A percentile compares a stretch with the other conserved stretches of the same genome.
Conservation (phyloP, 2,113 vertebrate species). For the Callipepla squamata region DNA sequence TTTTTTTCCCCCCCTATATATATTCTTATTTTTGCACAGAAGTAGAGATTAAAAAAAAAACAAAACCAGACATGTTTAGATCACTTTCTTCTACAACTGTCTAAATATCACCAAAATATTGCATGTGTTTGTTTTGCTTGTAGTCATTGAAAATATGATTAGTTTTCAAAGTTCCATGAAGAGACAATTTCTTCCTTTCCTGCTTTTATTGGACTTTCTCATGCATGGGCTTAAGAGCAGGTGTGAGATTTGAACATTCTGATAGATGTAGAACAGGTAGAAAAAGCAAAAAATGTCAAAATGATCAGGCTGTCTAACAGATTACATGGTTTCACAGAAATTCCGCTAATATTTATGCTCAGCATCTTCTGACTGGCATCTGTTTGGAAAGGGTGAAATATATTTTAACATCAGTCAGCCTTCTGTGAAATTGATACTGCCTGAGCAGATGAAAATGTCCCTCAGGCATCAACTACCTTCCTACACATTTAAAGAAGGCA, state of each 20-base stretch:
- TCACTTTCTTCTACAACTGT: not conserved
- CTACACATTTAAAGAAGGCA: not conserved
- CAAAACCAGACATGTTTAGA: not conserved
- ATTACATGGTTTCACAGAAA: not conserved
- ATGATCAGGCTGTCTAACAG: not conserved
- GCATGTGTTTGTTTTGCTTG: not conserved
- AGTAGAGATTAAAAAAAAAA: not conserved
- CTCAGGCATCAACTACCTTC: slow-evolving; percentile 31
- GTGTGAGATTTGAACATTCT: not conserved
- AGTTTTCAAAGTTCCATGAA: not conserved
- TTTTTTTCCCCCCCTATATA: not conserved
- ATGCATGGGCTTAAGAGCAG: not conserved
- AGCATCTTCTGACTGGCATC: not conserved
- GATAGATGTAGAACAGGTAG: not conserved
- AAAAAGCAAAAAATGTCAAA: not conserved
- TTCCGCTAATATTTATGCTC: not conserved
- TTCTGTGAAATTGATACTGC: not conserved
- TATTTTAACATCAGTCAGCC: not conserved
- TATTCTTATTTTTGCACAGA: not conserved
- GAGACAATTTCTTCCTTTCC: not conserved
- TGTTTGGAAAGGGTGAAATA: slow-evolving; percentile 31
- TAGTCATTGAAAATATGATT: not conserved
- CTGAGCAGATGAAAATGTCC: slow-evolving; percentile 31
- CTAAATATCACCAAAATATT: not conserved
- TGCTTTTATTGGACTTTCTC: accelerated